Conservation (phyloP, 92 coral and sea anemone genomes). For the Zoanthus sansibaricus region DNA sequence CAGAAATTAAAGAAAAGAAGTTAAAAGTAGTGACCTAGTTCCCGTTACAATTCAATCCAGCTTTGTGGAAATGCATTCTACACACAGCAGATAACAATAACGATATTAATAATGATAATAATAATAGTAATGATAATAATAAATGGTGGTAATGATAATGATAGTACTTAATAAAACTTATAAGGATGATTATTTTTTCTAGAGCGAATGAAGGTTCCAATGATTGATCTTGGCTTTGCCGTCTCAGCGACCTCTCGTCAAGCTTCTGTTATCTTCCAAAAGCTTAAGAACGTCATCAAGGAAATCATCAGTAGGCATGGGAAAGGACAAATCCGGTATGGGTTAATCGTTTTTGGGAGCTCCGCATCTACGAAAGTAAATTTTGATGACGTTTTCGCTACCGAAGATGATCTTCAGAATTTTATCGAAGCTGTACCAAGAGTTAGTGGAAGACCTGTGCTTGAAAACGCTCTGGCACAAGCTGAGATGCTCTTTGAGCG, state of each 20-base stretch:
- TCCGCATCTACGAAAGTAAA: conserved; percentile 47
- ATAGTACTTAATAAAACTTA: no score
- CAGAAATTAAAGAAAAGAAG: no score
- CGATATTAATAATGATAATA: no score
- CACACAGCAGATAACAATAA: no score
- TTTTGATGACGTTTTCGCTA: conserved; percentile 59
- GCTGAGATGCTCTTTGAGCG: conserved; percentile 68
- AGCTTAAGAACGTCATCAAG: conserved; percentile 69
- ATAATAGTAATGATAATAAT: no score
- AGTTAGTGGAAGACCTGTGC: conserved; percentile 49
- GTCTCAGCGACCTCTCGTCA: conserved; percentile 51
- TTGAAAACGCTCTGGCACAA: conserved; percentile 72
- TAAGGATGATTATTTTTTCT: neutral
- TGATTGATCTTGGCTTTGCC: conserved; percentile 65
- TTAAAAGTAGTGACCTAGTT: no score
- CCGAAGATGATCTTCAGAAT: conserved; percentile 53
- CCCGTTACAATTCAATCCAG: no score
- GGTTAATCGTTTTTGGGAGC: conserved; percentile 67
- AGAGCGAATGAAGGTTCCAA: conserved; percentile 39
- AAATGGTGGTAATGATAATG: no score
- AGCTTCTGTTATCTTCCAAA: conserved; percentile 55
- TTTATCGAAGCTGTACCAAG: conserved; percentile 57
- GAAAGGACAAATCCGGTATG: conserved; percentile 70
- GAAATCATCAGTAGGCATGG: conserved; percentile 66
- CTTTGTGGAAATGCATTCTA: no score